Percentiles rank a stretch among this genome's conserved stretches.
Evolutionary conservation across 2,888 invertebrate species (phyloP).

Genomic region (Labia minor): DNA sequence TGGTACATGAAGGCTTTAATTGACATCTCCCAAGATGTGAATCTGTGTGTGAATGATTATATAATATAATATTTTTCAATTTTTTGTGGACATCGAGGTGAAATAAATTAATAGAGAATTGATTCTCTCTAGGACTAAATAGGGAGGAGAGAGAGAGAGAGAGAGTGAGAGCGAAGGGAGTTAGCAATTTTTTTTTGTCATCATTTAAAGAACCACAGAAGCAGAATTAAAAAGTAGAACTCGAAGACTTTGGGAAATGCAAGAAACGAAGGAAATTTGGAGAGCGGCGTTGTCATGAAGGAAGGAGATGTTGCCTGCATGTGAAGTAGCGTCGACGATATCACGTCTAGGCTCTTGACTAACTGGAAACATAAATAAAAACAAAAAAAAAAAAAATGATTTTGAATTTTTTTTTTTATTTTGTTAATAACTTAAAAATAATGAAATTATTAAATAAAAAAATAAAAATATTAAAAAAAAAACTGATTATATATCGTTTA

Average conservation of each 20-base stretch:
- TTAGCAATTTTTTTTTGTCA: constrained; percentile 16
- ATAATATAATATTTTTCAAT: too few species aligned
- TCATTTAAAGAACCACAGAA: constrained; percentile 8
- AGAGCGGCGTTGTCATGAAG: neutral
- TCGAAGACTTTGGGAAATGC: neutral
- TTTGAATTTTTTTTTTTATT: too few species aligned
- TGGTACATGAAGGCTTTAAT: constrained; percentile 25
- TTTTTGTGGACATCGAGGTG: constrained; percentile 19
- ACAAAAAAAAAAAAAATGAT: too few species aligned
- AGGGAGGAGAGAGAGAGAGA: constrained; percentile 14
- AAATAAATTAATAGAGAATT: constrained; percentile 18
- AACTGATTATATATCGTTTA: too few species aligned
- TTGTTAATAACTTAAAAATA: too few species aligned
- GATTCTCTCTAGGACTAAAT: constrained; percentile 13
- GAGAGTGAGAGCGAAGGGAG: neutral
- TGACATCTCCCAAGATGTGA: constrained; percentile 15
- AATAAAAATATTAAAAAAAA: too few species aligned
- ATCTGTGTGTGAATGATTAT: constrained; percentile 17
- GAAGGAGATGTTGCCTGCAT: neutral
- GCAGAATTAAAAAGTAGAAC: neutral
- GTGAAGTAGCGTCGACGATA: constrained; percentile 28
- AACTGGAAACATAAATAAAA: neutral
- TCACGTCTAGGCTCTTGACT: constrained; percentile 27
- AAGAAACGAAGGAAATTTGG: neutral
- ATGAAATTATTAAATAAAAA: too few species aligned